Evolutionary conservation across 1,140 invertebrate genomes (phyloP).

Genomic region (Drosophila teissieri): DNA sequence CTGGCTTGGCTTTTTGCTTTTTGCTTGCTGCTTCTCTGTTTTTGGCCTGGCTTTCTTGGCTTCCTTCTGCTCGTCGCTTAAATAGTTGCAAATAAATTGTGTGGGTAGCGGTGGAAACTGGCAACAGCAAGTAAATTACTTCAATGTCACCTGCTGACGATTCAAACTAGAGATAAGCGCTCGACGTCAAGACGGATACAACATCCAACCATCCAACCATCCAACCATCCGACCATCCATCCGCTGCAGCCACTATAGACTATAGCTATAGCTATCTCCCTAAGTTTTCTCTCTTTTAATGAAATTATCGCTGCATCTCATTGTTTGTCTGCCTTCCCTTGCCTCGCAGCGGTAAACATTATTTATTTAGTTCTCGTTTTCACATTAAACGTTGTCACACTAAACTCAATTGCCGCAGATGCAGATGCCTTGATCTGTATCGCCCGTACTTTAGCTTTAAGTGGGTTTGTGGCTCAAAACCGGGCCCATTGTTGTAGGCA

Average conservation of each 20-base stretch:
- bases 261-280: not conserved
- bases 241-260: not conserved
- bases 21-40: not conserved
- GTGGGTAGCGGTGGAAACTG: slow-evolving; percentile 73
- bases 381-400: slow-evolving; percentile 82
- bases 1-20: slow-evolving; percentile 3
- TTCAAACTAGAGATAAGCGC: slow-evolving; percentile 75
- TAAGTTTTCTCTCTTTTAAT: slow-evolving; percentile 81
- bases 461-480: slow-evolving; percentile 73
- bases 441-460: slow-evolving; percentile 68
- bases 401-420: slow-evolving; percentile 73
- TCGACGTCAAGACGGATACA: slow-evolving; percentile 66
- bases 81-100: slow-evolving; percentile 83
- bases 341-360: slow-evolving; percentile 58
- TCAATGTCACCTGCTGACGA: slow-evolving; percentile 82
- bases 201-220: slow-evolving; percentile 3
- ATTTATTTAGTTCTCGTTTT: slow-evolving; percentile 82
- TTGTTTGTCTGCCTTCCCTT: slow-evolving; percentile 65
- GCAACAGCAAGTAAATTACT: slow-evolving; percentile 81
- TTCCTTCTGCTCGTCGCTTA: slow-evolving; percentile 63
- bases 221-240: slow-evolving; percentile 1
- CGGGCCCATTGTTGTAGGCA: slow-evolving; percentile 47
- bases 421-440: slow-evolving; percentile 58
- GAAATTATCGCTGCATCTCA: slow-evolving; percentile 80
- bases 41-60: slow-evolving; percentile 15